Evolutionary conservation across 2,797 vertebrate species (phyloP).

Genomic region (Siniperca obscura): DNA sequence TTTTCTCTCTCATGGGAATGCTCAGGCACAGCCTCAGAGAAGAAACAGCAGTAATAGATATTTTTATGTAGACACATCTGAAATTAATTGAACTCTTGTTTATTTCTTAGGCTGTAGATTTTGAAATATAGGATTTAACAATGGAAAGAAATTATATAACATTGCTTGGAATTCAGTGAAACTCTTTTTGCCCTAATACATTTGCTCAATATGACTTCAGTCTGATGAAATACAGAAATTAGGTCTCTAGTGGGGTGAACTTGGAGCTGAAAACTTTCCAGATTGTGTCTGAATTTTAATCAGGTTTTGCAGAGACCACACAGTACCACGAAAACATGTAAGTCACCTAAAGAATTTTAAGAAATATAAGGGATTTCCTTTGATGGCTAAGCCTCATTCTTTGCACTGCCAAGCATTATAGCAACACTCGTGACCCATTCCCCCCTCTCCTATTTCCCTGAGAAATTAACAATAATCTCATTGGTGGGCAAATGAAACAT

Average conservation of each 20-base stretch:
- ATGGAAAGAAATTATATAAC: not conserved
- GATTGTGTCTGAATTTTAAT: slow-evolving; percentile 9
- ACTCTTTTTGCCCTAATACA: not conserved
- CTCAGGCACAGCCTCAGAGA: slow-evolving; percentile 27
- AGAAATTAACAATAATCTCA: slow-evolving; percentile 63
- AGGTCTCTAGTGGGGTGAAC: slow-evolving; percentile 6
- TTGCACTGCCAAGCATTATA: slow-evolving; percentile 55
- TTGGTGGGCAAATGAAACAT: slow-evolving; percentile 56
- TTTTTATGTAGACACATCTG: slow-evolving; percentile 40
- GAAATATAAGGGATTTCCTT: slow-evolving; percentile 66
- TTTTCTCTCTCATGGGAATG: slow-evolving; percentile 67
- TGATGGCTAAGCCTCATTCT: slow-evolving; percentile 71
- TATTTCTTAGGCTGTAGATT: slow-evolving; percentile 10
- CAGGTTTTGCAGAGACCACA: slow-evolving; percentile 38
- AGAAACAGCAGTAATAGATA: slow-evolving; percentile 36
- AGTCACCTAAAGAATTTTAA: slow-evolving; percentile 68
- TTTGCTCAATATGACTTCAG: slow-evolving; percentile 6
- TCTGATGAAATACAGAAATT: slow-evolving; percentile 4
- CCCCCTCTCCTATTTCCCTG: slow-evolving; percentile 55
- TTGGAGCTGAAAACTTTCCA: slow-evolving; percentile 3
- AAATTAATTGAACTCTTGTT: not conserved
- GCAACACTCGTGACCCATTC: slow-evolving; percentile 62
- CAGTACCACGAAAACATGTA: slow-evolving; percentile 40
- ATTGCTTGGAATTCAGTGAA: slow-evolving; percentile 3
- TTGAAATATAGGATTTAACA: slow-evolving; percentile 19